Base-by-base conservation (phyloP, 2,888 invertebrate genomes). In the Agonum fuliginosum region DNA sequence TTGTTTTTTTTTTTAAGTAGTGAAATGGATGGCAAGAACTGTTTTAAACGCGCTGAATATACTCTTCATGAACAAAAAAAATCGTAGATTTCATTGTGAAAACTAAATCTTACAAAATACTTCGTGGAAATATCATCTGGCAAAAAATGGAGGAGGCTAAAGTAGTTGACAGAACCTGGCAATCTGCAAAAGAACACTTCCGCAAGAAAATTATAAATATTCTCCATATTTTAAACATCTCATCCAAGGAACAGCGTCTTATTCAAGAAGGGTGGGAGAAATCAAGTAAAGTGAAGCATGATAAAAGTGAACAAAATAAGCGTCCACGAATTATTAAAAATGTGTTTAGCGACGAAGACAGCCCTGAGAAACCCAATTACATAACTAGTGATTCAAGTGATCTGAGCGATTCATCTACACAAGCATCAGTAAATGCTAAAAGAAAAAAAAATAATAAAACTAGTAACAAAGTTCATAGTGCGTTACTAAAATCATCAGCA, bases 81-180 rank as follows among this genome's bases (percentile, higher is more conserved):
- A 62, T 62, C 14, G 20, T 62, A 4, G n/a, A 30, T 2, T 14
- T 30, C 14, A 62, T 62, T 14, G 12, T 62, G 6, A 30, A 62
- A 30, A 1, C 4, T 30, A 34, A 62, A n/a, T n/a, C 14, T 20
- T 62, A 62, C 30, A 6, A 30, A 3, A 14, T 1, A 34, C 30
- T 62, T 1, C 12, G 62, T 14, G 62, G 62, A n/a, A 62, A 62
- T 24, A n/a, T 10, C 8, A 30, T 62, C 17, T 62, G 62, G 62
- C 20, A 54, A 22, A 12, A 54, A n/a, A 54, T 54, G 54, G 54
- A 20, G 10, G 24, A 8, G 10, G 22, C 10, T n/a, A n/a, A 24
- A n/a, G 54, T 62, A 0, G 4, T 30, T 2, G 0, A 27, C 1
- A 27, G 62, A 14, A 62, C 30, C 14, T 62, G 62, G 62, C 62